A percentile compares a stretch with the other conserved stretches of the same genome.
Evolutionary conservation across 2,888 invertebrate species (phyloP).

Genomic region (Brenthis ino): DNA sequence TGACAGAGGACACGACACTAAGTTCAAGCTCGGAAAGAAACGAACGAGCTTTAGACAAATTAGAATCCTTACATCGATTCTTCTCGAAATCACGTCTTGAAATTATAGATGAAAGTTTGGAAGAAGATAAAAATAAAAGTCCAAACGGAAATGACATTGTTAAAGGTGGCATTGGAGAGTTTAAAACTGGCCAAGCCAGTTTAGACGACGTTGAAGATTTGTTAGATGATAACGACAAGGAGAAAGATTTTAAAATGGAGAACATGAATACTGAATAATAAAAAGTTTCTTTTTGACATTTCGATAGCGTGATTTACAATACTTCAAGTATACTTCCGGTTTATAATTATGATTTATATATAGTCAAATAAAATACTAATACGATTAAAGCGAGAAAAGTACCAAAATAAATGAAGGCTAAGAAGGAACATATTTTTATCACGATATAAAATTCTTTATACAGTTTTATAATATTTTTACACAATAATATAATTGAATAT

Average conservation of each 20-base stretch:
- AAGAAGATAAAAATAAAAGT: conserved; percentile 59
- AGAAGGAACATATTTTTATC: not conserved
- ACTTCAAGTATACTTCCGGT: conserved; percentile 1
- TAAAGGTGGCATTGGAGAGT: conserved; percentile 43
- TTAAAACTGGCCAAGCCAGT: conserved; percentile 67
- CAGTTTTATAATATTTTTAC: conserved; percentile 13
- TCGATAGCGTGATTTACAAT: conserved; percentile 11
- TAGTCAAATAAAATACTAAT: conserved; percentile 4
- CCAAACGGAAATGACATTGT: conserved; percentile 41
- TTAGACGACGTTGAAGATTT: conserved; percentile 75
- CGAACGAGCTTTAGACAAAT: conserved; percentile 68
- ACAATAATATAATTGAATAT: conserved; percentile 5
- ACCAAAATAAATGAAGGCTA: not conserved
- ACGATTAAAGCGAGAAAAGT: not conserved
- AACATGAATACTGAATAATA: conserved; percentile 19
- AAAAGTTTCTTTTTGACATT: not conserved
- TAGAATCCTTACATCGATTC: conserved; percentile 72
- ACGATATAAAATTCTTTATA: conserved; percentile 7
- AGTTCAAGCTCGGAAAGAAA: conserved; percentile 60
- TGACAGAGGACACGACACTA: conserved; percentile 70
- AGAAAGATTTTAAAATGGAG: conserved; percentile 31
- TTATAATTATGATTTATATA: conserved; percentile 4
- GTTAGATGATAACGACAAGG: conserved; percentile 59
- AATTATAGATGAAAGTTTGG: conserved; percentile 73
- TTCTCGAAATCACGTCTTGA: conserved; percentile 73